Evolutionary conservation across 2,797 vertebrate genomes (phyloP).

Genomic region (Sebastes diaconus): DNA sequence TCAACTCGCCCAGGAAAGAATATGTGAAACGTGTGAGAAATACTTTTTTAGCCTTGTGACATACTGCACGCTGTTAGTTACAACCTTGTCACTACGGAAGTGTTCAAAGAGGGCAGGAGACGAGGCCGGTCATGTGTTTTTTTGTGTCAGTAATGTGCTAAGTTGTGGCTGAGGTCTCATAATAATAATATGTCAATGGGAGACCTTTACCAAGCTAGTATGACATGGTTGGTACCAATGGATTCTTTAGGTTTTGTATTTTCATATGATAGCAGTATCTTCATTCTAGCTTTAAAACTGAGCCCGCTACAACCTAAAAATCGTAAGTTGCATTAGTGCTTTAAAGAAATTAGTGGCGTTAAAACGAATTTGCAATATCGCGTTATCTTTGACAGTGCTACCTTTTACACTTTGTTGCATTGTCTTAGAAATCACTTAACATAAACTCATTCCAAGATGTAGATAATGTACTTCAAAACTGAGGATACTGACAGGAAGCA

Average conservation of each 20-base stretch:
- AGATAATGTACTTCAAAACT: neutral
- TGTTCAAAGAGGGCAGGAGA: neutral
- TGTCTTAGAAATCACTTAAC: neutral
- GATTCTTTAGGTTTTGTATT: too few species aligned
- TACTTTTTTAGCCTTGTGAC: neutral
- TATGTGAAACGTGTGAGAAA: neutral
- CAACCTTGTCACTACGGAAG: neutral
- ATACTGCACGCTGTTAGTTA: neutral
- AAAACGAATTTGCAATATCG: too few species aligned
- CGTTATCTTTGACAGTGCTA: too few species aligned
- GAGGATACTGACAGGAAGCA: neutral
- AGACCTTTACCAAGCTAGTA: too few species aligned
- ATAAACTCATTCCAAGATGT: neutral
- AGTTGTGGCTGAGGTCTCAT: neutral
- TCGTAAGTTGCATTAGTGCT: too few species aligned
- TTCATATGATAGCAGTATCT: too few species aligned
- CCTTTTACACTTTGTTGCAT: neutral
- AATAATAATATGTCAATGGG: neutral
- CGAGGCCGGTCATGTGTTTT: neutral
- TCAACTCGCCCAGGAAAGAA: neutral
- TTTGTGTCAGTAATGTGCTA: neutral
- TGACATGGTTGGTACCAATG: too few species aligned
- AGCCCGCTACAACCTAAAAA: too few species aligned
- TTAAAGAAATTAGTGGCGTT: too few species aligned
- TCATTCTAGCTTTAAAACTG: too few species aligned